phyloP scores from a whole-genome alignment of 2,113 vertebrate species.

The Varanus salvator region DNA sequence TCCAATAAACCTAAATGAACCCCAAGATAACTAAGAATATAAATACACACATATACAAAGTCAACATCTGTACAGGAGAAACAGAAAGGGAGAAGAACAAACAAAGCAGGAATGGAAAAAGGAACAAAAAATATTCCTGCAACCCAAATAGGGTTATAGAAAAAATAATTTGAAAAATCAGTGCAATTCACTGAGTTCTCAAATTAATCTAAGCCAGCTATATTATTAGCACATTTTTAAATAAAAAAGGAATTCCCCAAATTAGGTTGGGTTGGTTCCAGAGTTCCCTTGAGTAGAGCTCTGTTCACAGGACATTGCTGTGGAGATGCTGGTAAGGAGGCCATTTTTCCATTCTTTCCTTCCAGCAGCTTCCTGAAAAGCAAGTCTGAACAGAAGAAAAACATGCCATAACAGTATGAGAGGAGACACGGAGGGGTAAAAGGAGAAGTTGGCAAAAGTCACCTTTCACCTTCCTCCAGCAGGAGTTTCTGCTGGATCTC shows the following conservation, averaged over 20 bases:
- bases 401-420: background rate
- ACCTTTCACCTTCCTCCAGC: background rate
- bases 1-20: background rate
- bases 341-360: background rate
- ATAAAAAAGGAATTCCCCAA: conserved; percentile 16
- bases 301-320: background rate
- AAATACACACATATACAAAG: conserved; percentile 59
- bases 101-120: conserved; percentile 43
- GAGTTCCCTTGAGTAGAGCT: background rate
- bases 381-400: background rate
- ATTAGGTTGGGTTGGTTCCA: background rate
- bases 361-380: background rate
- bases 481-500: background rate
- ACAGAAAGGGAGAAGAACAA: conserved; percentile 59
- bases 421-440: background rate
- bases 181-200: conserved; percentile 39
- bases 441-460: background rate
- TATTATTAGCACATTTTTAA: background rate
- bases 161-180: conserved; percentile 5
- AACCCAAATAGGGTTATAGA: background rate
- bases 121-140: conserved; percentile 44
- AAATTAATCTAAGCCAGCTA: conserved; percentile 3
- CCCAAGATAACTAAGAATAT: background rate
- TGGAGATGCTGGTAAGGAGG: background rate
- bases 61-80: conserved; percentile 55